Percentiles rank a stretch among this genome's conserved stretches.
phyloP scores from a whole-genome alignment of 2,113 vertebrate genomes.

The Cygnus atratus region DNA sequence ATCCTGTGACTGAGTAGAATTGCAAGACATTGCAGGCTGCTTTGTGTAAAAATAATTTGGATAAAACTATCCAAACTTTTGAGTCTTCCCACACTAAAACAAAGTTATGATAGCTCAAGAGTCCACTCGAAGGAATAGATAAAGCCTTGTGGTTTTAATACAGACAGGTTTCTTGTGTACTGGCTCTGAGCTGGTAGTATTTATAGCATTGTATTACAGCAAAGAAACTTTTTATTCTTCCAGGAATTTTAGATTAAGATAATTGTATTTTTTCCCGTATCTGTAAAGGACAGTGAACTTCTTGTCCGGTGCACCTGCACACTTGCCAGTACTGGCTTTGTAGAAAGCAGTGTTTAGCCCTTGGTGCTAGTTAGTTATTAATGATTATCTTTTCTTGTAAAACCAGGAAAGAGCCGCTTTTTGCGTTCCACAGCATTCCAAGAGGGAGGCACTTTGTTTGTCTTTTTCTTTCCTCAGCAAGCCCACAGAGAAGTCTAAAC shows the following conservation, averaged over 20 bases:
- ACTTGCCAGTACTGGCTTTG: slow-evolving; percentile 30
- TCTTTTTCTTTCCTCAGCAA: slow-evolving; percentile 59
- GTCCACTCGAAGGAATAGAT: slow-evolving; percentile 5
- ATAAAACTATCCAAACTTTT: background rate
- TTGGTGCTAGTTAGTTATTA: slow-evolving; percentile 11
- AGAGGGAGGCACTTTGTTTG: slow-evolving; percentile 51
- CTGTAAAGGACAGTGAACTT: background rate
- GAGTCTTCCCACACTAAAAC: slow-evolving; percentile 16
- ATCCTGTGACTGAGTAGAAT: background rate
- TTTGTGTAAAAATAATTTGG: background rate
- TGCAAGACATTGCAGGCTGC: background rate
- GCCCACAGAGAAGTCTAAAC: slow-evolving; percentile 60
- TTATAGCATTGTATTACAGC: slow-evolving; percentile 15
- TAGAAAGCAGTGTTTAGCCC: slow-evolving; percentile 4
- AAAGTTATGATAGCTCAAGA: background rate
- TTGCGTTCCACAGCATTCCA: slow-evolving; percentile 24
- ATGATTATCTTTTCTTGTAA: slow-evolving; percentile 38
- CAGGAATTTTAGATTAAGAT: slow-evolving; percentile 2
- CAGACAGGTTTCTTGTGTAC: background rate
- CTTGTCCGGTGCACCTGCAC: background rate
- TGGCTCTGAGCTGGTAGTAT: slow-evolving; percentile 14
- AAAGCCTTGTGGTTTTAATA: background rate
- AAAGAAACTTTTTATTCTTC: slow-evolving; percentile 16
- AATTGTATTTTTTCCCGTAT: background rate
- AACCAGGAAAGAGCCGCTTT: background rate